Conservation (phyloP, 2,888 invertebrate species). For the Antheraea assamensis region DNA sequence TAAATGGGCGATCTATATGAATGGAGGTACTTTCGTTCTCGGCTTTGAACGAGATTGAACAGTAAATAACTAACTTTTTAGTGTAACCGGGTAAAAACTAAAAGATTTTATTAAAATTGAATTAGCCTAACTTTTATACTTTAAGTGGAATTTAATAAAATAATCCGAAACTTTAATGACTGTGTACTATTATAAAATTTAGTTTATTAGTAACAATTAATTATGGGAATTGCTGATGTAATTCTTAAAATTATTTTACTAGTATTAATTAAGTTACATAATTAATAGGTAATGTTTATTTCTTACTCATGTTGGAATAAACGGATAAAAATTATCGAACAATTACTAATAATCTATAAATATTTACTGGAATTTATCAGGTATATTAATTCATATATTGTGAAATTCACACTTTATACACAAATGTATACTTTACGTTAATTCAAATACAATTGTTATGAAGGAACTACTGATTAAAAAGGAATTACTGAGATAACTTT, state of each 20-base stretch:
- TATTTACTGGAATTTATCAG: background rate
- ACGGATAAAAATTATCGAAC: background rate
- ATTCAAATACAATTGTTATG: background rate
- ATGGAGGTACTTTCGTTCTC: conserved; percentile 18
- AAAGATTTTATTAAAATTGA: background rate
- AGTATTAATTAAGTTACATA: too few relatives aligned
- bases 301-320: background rate
- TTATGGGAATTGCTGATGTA: too few relatives aligned
- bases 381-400: background rate
- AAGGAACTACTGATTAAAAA: too few relatives aligned
- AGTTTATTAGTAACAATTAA: too few relatives aligned
- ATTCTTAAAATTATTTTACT: too few relatives aligned
- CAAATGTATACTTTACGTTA: background rate
- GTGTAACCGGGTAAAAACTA: background rate
- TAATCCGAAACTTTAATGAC: background rate
- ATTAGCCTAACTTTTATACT: background rate
- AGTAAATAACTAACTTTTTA: conserved; percentile 3
- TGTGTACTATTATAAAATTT: too few relatives aligned
- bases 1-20: conserved; percentile 51
- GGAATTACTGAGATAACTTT: background rate
- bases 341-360: background rate
- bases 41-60: conserved; percentile 27
- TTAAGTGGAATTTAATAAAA: background rate
- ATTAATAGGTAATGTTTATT: too few relatives aligned
- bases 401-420: background rate